phyloP scores from a whole-genome alignment of 2,797 vertebrate species.

The Eupleurogrammus muticus region DNA sequence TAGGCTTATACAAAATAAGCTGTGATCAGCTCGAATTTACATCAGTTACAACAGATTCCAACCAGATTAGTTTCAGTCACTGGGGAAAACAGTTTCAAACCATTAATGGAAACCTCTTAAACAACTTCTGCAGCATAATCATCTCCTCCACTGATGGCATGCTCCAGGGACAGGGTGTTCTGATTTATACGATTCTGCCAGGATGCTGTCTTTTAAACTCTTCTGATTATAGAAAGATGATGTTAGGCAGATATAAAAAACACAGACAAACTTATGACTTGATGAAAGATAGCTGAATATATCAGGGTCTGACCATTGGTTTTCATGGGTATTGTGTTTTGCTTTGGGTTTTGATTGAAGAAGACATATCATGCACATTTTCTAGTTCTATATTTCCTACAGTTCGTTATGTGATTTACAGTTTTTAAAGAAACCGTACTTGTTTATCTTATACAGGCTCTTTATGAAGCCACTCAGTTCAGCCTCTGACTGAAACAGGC shows the following conservation, averaged over 20 bases:
- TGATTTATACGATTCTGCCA: conserved; percentile 2
- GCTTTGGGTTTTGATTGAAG: background rate
- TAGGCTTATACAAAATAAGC: background rate
- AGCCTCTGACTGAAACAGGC: too few relatives aligned
- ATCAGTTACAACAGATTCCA: background rate
- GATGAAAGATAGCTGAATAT: conserved; percentile 1
- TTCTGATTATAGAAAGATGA: background rate
- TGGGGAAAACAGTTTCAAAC: conserved; percentile 2
- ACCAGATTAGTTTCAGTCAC: background rate
- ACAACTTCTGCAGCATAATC: conserved; percentile 1
- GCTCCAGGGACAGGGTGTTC: conserved; percentile 18
- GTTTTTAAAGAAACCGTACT: too few relatives aligned
- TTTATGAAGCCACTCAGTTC: too few relatives aligned
- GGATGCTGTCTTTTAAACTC: conserved; percentile 15
- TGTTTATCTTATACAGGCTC: too few relatives aligned
- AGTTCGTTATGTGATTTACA: too few relatives aligned
- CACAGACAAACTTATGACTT: conserved; percentile 8
- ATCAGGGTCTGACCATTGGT: background rate
- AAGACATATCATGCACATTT: too few relatives aligned
- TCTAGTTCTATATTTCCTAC: background rate
- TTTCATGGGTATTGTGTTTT: conserved; percentile 8
- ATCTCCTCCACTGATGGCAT: background rate
- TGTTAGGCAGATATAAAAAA: conserved; percentile 20
- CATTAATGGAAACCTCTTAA: background rate
- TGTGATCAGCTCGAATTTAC: conserved; percentile 7